Evolutionary conservation across 2,797 vertebrate species (phyloP).

Genomic region (Coregonus suidteri): DNA sequence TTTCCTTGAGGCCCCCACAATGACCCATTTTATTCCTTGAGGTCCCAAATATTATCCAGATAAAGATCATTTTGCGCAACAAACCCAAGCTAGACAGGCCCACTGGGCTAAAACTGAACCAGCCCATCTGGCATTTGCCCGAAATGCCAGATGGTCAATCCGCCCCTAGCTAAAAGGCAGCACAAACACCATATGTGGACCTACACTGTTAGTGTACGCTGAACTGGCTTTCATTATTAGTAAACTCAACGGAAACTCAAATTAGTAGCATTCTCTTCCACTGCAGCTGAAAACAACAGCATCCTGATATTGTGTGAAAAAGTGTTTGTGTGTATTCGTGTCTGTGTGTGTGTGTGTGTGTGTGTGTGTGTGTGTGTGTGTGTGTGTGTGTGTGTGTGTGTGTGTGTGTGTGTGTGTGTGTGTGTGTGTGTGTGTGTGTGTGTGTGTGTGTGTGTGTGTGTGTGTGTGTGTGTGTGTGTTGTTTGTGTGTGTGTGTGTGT

Average conservation of each 20-base stretch:
- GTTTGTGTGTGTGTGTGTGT: constrained; percentile 19
- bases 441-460: constrained; percentile 26
- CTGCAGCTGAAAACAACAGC: constrained; percentile 25
- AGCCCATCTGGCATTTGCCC: not conserved
- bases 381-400: no score
- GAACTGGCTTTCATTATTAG: constrained; percentile 59
- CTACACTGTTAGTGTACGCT: constrained; percentile 51
- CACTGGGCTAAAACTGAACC: not conserved
- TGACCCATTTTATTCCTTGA: no score
- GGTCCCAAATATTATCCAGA: no score
- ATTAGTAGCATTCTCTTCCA: constrained; percentile 24
- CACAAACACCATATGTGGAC: constrained; percentile 56
- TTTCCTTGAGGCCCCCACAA: no score
- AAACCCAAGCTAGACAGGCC: not conserved
- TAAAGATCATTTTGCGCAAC: no score
- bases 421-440: constrained; percentile 11
- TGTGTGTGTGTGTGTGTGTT: not conserved
- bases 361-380: not conserved
- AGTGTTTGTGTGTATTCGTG: constrained; percentile 10
- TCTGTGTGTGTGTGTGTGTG: constrained; percentile 22
- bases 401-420: not conserved
- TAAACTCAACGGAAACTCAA: constrained; percentile 36
- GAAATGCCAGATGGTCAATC: not conserved
- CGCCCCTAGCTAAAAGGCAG: not conserved
- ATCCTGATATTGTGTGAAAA: not conserved